A percentile compares a stretch with the other conserved stretches of the same genome.
These are phyloP conservation scores for Drosophila sturtevanti DNA, from an alignment of 1,140 invertebrate species.

Conservation along the genomic window DNA sequence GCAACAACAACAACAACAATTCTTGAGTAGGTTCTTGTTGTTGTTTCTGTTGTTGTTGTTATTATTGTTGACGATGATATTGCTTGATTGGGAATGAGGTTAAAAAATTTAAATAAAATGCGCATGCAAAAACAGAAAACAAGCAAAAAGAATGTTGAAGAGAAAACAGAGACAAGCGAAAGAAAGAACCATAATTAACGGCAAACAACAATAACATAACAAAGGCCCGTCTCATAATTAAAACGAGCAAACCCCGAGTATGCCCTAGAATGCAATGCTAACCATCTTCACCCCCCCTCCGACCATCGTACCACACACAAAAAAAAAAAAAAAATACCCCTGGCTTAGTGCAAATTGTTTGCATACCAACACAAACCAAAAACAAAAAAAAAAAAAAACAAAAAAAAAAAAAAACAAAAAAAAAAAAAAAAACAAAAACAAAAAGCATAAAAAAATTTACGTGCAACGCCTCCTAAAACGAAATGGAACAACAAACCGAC, in stretches of 20 bases:
- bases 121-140: constrained; percentile 61
- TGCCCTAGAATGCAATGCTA: constrained; percentile 67
- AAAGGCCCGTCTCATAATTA: constrained; percentile 71
- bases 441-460: constrained; percentile 41
- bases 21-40: not conserved
- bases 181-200: constrained; percentile 28
- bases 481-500: constrained; percentile 26
- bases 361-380: constrained; percentile 30
- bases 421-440: not conserved
- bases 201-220: constrained; percentile 55
- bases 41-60: constrained; percentile 19
- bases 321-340: no score
- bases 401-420: constrained; percentile 28
- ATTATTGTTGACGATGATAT: constrained; percentile 13
- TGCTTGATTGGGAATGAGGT: constrained; percentile 66
- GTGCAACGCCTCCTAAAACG: constrained; percentile 67
- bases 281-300: not conserved
- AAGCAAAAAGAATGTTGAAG: not conserved
- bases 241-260: constrained; percentile 56
- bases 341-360: constrained; percentile 57
- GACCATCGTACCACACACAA: not conserved
- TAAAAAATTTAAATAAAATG: constrained; percentile 77
- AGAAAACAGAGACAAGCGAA: constrained; percentile 6
- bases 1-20: not conserved
- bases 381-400: not conserved